Evolutionary conservation across 2,113 vertebrate species (phyloP).

Genomic region (Ptilorrhoa leucosticta): DNA sequence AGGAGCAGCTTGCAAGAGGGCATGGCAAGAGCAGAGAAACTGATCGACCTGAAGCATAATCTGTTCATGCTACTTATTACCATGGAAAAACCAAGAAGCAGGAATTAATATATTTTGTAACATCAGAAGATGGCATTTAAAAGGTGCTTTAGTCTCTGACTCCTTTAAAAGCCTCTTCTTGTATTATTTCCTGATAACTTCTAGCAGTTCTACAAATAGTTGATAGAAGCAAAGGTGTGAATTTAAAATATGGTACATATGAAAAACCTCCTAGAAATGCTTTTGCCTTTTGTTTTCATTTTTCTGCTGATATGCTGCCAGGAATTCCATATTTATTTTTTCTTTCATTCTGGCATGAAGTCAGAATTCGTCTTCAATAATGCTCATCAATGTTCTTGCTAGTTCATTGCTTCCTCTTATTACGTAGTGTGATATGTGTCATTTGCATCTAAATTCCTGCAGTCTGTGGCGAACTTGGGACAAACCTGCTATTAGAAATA

Average conservation of each 20-base stretch:
- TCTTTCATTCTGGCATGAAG: not conserved
- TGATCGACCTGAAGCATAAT: not conserved
- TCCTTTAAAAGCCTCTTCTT: not conserved
- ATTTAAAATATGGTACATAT: not conserved
- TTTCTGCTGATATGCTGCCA: not conserved
- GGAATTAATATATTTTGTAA: not conserved
- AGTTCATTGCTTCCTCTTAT: not conserved
- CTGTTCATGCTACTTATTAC: not conserved
- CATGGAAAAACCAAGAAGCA: not conserved
- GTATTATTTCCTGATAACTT: not conserved
- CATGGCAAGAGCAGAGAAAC: not conserved
- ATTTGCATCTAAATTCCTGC: not conserved
- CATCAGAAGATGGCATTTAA: not conserved
- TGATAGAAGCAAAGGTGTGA: not conserved
- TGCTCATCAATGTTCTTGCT: not conserved
- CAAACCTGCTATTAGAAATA: not conserved
- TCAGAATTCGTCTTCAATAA: not conserved
- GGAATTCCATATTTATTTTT: not conserved
- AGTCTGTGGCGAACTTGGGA: not conserved
- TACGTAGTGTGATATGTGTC: rapidly evolving
- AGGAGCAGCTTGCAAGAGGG: not conserved
- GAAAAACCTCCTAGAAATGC: not conserved
- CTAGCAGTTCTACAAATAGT: not conserved
- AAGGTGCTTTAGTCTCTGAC: not conserved
- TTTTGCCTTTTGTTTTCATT: not conserved